phyloP scores from a whole-genome alignment of 2,888 invertebrate species.

The Drosophila neonasuta region DNA sequence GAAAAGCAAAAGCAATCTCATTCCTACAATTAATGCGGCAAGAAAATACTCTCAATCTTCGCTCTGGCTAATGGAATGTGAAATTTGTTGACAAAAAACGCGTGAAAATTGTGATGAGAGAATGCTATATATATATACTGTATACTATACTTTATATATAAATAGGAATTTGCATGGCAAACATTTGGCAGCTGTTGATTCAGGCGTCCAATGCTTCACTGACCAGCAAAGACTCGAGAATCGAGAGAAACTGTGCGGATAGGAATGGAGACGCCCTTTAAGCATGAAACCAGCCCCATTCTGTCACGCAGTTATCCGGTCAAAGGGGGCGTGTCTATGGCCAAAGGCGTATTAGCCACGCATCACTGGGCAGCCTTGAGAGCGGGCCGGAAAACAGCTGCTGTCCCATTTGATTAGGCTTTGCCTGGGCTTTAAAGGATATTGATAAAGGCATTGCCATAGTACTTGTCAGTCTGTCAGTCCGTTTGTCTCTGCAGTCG shows the following conservation, averaged over 20 bases:
- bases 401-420: conserved; percentile 76
- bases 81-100: conserved; percentile 70
- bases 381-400: conserved; percentile 55
- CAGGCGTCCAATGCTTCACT: conserved; percentile 63
- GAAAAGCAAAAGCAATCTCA: conserved; percentile 16
- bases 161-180: conserved; percentile 62
- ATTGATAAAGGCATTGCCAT: conserved; percentile 73
- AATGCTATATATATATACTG: conserved; percentile 33
- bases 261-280: conserved; percentile 5
- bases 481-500: conserved; percentile 2
- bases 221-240: conserved; percentile 36
- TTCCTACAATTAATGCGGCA: conserved; percentile 33
- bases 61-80: conserved; percentile 61
- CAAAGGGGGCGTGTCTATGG: conserved; percentile 60
- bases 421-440: conserved; percentile 60
- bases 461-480: conserved; percentile 33
- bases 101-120: conserved; percentile 52
- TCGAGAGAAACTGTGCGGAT: not conserved
- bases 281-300: conserved; percentile 27
- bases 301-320: conserved; percentile 63
- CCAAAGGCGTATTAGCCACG: conserved; percentile 69
- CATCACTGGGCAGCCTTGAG: conserved; percentile 60
- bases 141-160: conserved; percentile 16
- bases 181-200: conserved; percentile 71
- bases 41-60: conserved; percentile 18